A percentile compares a stretch with the other conserved stretches of the same genome.
Conservation (phyloP, 2,113 vertebrate genomes). For the Pelobates fuscus region DNA sequence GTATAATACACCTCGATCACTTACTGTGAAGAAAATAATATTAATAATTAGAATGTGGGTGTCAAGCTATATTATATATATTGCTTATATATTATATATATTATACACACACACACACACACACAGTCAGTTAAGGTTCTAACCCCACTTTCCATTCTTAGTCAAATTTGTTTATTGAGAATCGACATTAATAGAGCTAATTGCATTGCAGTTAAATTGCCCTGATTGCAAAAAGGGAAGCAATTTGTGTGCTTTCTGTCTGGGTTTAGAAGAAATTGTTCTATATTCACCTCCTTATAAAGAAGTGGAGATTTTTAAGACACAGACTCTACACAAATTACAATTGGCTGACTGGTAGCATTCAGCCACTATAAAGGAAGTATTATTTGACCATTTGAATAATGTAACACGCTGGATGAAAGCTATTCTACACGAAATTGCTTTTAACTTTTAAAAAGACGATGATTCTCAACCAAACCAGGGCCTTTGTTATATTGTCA, state of each 20-base stretch:
- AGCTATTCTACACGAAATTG: conserved; percentile 97
- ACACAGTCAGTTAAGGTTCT: conserved; percentile 55
- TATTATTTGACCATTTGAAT: conserved; percentile 98
- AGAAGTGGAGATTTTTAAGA: conserved; percentile 88
- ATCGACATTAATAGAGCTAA: conserved; percentile 95
- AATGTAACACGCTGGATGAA: conserved; percentile 91
- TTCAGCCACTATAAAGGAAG: conserved; percentile 95
- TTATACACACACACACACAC: background rate
- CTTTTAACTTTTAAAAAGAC: conserved; percentile 98
- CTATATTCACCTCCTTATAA: conserved; percentile 96
- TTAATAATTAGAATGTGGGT: no score
- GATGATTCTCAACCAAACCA: conserved; percentile 86
- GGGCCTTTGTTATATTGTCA: conserved; percentile 92
- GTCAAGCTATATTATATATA: no score
- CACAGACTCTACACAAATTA: conserved; percentile 93
- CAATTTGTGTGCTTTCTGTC: conserved; percentile 90
- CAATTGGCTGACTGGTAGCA: conserved; percentile 95
- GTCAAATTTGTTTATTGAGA: conserved; percentile 95
- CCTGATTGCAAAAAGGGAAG: conserved; percentile 97
- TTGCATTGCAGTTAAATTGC: conserved; percentile 96
- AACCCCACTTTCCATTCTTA: conserved; percentile 82
- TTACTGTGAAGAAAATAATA: no score
- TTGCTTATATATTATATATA: background rate
- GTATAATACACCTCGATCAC: no score
- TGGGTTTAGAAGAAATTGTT: conserved; percentile 95